Evolutionary conservation across 1,140 invertebrate species (phyloP).

Genomic region (Heterodera schachtii): DNA sequence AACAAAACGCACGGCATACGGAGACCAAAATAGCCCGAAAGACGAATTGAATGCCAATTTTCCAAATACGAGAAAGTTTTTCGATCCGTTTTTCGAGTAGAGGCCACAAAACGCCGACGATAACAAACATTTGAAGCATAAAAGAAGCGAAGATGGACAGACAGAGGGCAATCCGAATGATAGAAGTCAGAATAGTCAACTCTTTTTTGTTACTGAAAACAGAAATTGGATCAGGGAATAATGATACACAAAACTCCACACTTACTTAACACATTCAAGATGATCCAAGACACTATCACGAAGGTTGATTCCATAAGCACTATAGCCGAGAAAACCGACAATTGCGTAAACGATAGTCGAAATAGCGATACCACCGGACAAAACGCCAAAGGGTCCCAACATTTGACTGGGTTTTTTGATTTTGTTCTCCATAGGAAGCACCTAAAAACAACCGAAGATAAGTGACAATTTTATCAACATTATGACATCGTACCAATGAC

Average conservation of each 20-base stretch:
- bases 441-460: constrained; percentile 20
- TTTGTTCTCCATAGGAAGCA: constrained; percentile 60
- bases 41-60: constrained; percentile 4
- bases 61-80: constrained; percentile 33
- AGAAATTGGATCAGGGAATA: too few relatives aligned
- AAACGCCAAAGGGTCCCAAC: constrained; percentile 56
- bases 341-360: constrained; percentile 58
- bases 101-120: constrained; percentile 85
- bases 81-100: constrained; percentile 57
- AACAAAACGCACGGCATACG: constrained; percentile 4
- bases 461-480: background rate
- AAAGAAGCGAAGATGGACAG: constrained; percentile 68
- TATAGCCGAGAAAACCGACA: constrained; percentile 62
- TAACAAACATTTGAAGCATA: constrained; percentile 87
- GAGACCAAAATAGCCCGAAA: constrained; percentile 16
- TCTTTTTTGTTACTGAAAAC: too few relatives aligned
- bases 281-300: constrained; percentile 60
- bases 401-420: constrained; percentile 53
- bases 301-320: constrained; percentile 41
- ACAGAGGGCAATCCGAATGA: constrained; percentile 67
- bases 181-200: constrained; percentile 65
- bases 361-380: constrained; percentile 57
- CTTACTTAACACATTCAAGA: constrained; percentile 56
- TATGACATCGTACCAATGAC: constrained; percentile 49
- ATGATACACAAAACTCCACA: background rate